Percentiles rank a stretch among this genome's conserved stretches.
phyloP scores from a whole-genome alignment of 2,888 invertebrate species.

The Suillia variegata region DNA sequence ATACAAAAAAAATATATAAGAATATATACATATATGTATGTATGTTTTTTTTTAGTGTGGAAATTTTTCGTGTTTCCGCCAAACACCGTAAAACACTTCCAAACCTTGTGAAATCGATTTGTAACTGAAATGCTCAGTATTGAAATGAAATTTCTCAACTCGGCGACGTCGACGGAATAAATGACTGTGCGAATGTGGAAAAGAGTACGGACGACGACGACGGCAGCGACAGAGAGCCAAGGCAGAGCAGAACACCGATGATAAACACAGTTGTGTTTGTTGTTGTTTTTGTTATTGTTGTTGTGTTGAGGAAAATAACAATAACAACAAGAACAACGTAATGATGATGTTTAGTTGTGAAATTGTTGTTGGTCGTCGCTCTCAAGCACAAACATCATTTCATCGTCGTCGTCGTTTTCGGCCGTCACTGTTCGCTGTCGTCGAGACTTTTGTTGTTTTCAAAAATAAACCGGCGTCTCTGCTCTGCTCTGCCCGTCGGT shows the following conservation, averaged over 20 bases:
- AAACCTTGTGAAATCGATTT: conserved; percentile 59
- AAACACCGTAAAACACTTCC: conserved; percentile 53
- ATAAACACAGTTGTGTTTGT: too few species aligned
- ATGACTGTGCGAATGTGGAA: conserved; percentile 35
- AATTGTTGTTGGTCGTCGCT: conserved; percentile 45
- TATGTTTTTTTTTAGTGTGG: neutral
- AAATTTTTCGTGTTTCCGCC: conserved; percentile 35
- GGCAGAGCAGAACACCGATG: too few species aligned
- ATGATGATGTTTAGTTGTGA: conserved; percentile 54
- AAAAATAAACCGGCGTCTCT: conserved; percentile 16
- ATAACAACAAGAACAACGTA: conserved; percentile 38
- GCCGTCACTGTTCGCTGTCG: conserved; percentile 13
- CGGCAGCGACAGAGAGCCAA: conserved; percentile 29
- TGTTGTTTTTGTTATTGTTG: too few species aligned
- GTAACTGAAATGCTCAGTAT: conserved; percentile 47
- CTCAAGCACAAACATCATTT: neutral
- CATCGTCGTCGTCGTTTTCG: neutral
- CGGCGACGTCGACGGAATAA: conserved; percentile 31
- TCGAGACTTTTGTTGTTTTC: conserved; percentile 7
- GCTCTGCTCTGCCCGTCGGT: neutral
- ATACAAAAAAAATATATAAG: too few species aligned
- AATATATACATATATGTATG: neutral
- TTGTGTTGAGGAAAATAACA: neutral
- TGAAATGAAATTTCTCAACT: conserved; percentile 55
- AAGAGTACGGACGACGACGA: conserved; percentile 20